These are phyloP conservation scores for Alviniconcha strummeri DNA, from an alignment of 2,888 invertebrate genomes.

Conservation along the genomic window DNA sequence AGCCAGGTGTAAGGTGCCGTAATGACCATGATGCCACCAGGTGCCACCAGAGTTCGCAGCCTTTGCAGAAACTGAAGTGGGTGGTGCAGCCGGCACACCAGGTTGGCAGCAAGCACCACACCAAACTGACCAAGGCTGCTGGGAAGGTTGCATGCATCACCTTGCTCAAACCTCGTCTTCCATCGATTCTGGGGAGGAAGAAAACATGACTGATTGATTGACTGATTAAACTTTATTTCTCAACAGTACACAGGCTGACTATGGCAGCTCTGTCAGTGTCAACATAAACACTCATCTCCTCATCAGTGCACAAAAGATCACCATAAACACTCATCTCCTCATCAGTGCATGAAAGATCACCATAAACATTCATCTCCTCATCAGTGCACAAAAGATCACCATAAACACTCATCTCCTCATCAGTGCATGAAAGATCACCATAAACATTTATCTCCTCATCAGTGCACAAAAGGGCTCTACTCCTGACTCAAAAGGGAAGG, in stretches of 20 bases:
- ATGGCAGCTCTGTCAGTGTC: neutral
- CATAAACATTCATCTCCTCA: too few relatives aligned
- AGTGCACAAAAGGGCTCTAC: too few relatives aligned
- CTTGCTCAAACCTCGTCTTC: slow-evolving; percentile 62
- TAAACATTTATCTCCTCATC: too few relatives aligned
- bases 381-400: too few relatives aligned
- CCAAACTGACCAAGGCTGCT: slow-evolving; percentile 68
- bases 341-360: too few relatives aligned
- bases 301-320: too few relatives aligned
- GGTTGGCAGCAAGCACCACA: slow-evolving; percentile 70
- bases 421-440: too few relatives aligned
- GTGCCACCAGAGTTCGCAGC: slow-evolving; percentile 61
- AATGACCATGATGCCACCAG: slow-evolving; percentile 68
- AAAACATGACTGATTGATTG: too few relatives aligned
- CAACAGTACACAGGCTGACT: neutral
- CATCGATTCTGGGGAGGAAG: slow-evolving; percentile 50
- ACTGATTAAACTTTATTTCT: too few relatives aligned
- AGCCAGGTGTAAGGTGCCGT: slow-evolving; percentile 72
- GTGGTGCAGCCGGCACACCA: slow-evolving; percentile 68
- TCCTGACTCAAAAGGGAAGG: too few relatives aligned
- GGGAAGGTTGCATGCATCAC: slow-evolving; percentile 71
- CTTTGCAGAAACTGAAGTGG: slow-evolving; percentile 66
- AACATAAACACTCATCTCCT: neutral
- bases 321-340: too few relatives aligned
- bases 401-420: too few relatives aligned